Base-by-base conservation (phyloP, 2,888 invertebrate species). In the Odontomyia ornata region DNA sequence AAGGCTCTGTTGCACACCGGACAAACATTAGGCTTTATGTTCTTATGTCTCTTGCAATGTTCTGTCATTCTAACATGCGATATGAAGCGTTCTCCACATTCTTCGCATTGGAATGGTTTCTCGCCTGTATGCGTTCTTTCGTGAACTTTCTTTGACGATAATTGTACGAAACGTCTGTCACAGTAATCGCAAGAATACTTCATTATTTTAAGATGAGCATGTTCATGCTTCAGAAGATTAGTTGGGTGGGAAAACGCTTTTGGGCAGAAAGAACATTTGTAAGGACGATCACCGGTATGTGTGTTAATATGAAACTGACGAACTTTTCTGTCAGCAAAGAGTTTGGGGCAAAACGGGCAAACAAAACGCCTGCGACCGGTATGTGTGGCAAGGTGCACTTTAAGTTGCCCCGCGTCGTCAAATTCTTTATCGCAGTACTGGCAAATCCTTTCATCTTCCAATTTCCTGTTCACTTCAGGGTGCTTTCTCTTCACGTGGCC, bases 101-200 rank as follows among this genome's bases (percentile, higher is more conserved):
- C 82, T 73, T 84, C 85, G 65, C 84, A 84, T 0, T 85, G 82
- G 28, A 82, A 84, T 9, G 84, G 82, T 71, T 83, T 83, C 15
- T 82, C 81, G n/a, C 81, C 81, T 21, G 82, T 81, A 46, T 84
- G 84, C n/a, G 81, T 80, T 23, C 83, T 82, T 69, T 79, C 80
- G 67, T 84, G 84, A 27, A 81, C 82, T 25, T 82, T 82, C 78
- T 83, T 81, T 9, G 83, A 82, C 1, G 82, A 82, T 15, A 78
- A 79, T 56, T 81, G 83, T n/a, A 83, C 80, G 80, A 84, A 84
- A 0, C 81, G 80, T 75, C 85, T 84, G 2, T 81, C 83, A 36
- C 84, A 84, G 15, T 64, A 57, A 15, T 75, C 73, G 43, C 77
- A 77, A 5, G 64, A 0, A 52, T 28, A 77, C 25, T 72, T 52